These are phyloP conservation scores for Propsilocerus akamusi DNA, from an alignment of 1,140 invertebrate species.

Conservation along the genomic window DNA sequence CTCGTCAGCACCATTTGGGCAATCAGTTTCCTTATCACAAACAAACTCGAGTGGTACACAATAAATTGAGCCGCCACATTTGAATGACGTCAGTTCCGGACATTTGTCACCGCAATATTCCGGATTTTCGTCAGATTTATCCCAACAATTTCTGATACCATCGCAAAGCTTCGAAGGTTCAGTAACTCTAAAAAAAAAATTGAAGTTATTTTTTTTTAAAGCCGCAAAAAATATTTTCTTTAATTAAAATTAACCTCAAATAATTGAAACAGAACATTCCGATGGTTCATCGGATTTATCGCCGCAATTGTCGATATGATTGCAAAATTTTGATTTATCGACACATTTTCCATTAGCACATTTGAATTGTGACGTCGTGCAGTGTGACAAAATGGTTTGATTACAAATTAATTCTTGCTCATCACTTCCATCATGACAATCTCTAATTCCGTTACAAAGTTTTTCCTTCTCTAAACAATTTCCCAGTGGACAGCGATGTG, in stretches of 20 bases:
- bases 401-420: slow-evolving; percentile 24
- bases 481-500: slow-evolving; percentile 41
- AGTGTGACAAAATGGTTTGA: slow-evolving; percentile 12
- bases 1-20: slow-evolving; percentile 50
- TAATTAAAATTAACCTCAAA: slow-evolving; percentile 25
- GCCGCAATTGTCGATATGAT: slow-evolving; percentile 42
- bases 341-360: slow-evolving; percentile 47
- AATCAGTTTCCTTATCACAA: slow-evolving; percentile 49
- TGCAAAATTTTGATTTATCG: slow-evolving; percentile 43
- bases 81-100: slow-evolving; percentile 26
- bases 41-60: slow-evolving; percentile 50
- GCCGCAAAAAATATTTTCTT: not conserved
- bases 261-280: slow-evolving; percentile 45
- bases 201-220: not conserved
- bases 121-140: slow-evolving; percentile 58
- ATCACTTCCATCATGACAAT: slow-evolving; percentile 50
- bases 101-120: slow-evolving; percentile 35
- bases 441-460: slow-evolving; percentile 46
- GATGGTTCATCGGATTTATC: slow-evolving; percentile 53
- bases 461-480: slow-evolving; percentile 38
- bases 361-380: slow-evolving; percentile 38
- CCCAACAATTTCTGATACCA: slow-evolving; percentile 54
- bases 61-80: slow-evolving; percentile 28
- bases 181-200: slow-evolving; percentile 25
- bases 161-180: slow-evolving; percentile 51